A percentile compares a stretch with the other conserved stretches of the same genome.
Evolutionary conservation across 2,888 invertebrate species (phyloP).

Genomic region (Labia minor): DNA sequence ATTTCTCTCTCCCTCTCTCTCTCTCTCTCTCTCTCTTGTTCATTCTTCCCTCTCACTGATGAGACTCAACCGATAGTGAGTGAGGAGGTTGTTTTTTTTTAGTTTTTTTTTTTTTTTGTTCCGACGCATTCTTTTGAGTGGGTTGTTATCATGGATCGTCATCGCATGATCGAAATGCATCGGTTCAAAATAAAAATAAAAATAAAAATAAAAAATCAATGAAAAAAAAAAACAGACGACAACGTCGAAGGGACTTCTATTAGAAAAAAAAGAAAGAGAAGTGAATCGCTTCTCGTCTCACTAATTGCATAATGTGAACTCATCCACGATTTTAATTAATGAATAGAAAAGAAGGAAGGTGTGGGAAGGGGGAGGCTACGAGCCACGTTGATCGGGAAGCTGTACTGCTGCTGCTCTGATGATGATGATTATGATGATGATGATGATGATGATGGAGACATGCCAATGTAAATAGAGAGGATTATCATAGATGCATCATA

Average conservation of each 20-base stretch:
- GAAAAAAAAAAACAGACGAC: too few species aligned
- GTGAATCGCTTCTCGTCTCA: not conserved
- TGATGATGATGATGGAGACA: not conserved
- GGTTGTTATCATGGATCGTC: conserved; percentile 9
- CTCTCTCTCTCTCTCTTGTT: too few species aligned
- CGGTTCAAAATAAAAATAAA: not conserved
- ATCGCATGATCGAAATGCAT: conserved; percentile 5
- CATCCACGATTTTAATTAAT: conserved; percentile 13
- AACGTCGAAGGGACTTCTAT: too few species aligned
- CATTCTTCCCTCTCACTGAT: not conserved
- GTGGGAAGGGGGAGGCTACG: too few species aligned
- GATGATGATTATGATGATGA: too few species aligned
- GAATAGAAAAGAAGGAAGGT: not conserved
- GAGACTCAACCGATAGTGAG: not conserved
- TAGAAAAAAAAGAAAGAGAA: too few species aligned
- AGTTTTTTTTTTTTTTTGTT: not conserved
- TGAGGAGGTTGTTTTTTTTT: not conserved
- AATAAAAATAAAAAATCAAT: not conserved
- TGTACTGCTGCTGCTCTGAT: too few species aligned
- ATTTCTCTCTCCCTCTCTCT: too few species aligned
- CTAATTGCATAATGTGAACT: conserved; percentile 13
- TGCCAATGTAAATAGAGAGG: not conserved
- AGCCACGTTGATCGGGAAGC: too few species aligned
- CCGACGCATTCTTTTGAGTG: conserved; percentile 13
- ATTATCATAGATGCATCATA: too few species aligned